Conservation (phyloP, 2,797 vertebrate genomes). For the Myotis pilosus region DNA sequence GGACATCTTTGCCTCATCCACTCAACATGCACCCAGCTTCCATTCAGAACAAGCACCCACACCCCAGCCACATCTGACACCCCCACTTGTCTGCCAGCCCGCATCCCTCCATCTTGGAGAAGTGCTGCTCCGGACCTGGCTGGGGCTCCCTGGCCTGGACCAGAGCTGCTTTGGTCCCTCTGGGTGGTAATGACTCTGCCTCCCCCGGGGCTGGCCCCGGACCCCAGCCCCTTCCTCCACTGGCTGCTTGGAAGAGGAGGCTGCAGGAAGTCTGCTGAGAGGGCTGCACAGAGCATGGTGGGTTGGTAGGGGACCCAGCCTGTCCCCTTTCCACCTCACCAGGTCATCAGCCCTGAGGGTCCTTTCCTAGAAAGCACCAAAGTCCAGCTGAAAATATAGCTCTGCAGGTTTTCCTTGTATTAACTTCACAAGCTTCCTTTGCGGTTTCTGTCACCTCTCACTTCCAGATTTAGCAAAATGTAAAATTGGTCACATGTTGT, state of each 20-base stretch:
- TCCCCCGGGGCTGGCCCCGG: background rate
- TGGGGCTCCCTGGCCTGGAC: background rate
- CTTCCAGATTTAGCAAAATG: background rate
- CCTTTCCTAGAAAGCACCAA: background rate
- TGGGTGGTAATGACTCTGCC: background rate
- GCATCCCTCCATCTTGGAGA: background rate
- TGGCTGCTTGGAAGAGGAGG: background rate
- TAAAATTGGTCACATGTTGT: background rate
- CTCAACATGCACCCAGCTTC: background rate
- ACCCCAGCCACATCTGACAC: background rate
- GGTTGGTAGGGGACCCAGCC: background rate
- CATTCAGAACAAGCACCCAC: background rate
- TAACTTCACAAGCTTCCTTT: background rate
- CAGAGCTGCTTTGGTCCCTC: background rate
- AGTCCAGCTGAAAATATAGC: background rate
- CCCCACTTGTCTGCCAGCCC: background rate
- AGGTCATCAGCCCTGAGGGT: background rate
- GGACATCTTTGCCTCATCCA: background rate
- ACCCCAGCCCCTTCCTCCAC: background rate
- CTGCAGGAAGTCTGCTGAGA: background rate
- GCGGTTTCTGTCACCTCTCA: background rate
- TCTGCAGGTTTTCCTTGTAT: background rate
- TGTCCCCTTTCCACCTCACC: background rate
- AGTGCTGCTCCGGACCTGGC: background rate
- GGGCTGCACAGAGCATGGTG: no score